These are phyloP conservation scores for Dasysyrphus tricinctus DNA, from an alignment of 2,888 invertebrate species.

Conservation along the genomic window DNA sequence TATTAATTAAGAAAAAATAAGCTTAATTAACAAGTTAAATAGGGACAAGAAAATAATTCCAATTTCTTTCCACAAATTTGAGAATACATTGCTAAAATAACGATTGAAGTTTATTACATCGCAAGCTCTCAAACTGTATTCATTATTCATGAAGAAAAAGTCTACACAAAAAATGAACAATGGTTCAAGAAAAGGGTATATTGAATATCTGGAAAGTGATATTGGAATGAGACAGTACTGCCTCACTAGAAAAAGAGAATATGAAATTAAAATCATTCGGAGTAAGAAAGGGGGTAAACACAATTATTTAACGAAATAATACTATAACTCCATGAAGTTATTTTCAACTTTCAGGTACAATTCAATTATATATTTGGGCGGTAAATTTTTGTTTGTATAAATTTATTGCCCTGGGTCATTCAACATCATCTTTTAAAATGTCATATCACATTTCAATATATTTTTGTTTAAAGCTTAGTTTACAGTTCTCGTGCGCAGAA, in stretches of 20 bases:
- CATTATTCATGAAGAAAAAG: neutral
- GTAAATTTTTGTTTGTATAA: too few species aligned
- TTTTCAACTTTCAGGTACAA: too few species aligned
- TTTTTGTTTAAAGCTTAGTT: too few species aligned
- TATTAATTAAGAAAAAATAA: neutral
- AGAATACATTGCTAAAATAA: neutral
- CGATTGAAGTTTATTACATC: neutral
- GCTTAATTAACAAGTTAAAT: neutral
- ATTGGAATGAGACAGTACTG: conserved; percentile 19
- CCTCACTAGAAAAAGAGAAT: neutral
- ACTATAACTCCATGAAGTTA: neutral
- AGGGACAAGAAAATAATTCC: fast-evolving
- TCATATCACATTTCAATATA: too few species aligned
- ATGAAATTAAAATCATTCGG: neutral
- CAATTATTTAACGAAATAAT: conserved; percentile 3
- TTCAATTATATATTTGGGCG: too few species aligned
- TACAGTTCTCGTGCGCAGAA: too few species aligned
- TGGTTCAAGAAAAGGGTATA: conserved; percentile 5
- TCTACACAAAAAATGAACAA: conserved; percentile 19
- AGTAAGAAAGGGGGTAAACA: neutral
- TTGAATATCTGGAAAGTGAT: conserved; percentile 24
- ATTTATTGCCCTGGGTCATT: too few species aligned
- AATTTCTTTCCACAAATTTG: neutral
- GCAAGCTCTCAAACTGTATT: conserved; percentile 23
- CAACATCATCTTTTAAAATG: too few species aligned